phyloP scores from a whole-genome alignment of 2,113 vertebrate genomes.

The Aegypius monachus region DNA sequence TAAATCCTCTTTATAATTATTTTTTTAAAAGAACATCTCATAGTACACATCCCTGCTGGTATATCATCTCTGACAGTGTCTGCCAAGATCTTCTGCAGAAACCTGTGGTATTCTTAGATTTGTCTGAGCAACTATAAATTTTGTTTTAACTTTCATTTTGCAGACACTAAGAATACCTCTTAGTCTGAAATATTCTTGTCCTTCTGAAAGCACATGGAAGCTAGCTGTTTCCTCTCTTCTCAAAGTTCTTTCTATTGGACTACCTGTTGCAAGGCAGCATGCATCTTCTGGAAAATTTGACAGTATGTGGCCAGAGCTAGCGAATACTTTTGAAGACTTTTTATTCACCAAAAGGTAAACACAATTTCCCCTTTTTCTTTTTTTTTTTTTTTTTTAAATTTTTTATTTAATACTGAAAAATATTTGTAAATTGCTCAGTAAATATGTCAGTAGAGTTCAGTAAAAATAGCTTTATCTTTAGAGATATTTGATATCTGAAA shows the following conservation, averaged over 20 bases:
- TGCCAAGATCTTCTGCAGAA: not conserved
- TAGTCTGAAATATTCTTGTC: conserved; percentile 94
- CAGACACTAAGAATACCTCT: conserved; percentile 89
- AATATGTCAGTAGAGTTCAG: not conserved
- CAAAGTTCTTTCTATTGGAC: conserved; percentile 90
- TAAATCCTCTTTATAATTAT: not conserved
- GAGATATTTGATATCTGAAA: not conserved
- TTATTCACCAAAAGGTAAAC: conserved; percentile 97
- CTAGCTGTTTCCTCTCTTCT: conserved; percentile 93
- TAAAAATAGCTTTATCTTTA: not conserved
- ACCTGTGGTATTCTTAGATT: not conserved
- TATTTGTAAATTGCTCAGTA: not conserved
- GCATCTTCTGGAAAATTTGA: conserved; percentile 95
- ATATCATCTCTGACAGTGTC: not conserved
- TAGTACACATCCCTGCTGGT: too few relatives aligned
- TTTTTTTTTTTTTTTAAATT: not conserved
- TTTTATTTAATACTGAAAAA: not conserved
- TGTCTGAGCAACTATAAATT: not conserved
- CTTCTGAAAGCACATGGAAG: conserved; percentile 98
- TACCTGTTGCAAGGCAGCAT: conserved; percentile 96
- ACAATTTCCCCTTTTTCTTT: not conserved
- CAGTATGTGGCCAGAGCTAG: conserved; percentile 97
- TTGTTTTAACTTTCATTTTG: conserved; percentile 17
- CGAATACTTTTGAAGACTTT: conserved; percentile 94
- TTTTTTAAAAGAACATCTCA: not conserved